Evolutionary conservation across 2,888 invertebrate species (phyloP), one percentile per base, ranked within the genome.

Genomic region (Julus scandinavius): DNA sequence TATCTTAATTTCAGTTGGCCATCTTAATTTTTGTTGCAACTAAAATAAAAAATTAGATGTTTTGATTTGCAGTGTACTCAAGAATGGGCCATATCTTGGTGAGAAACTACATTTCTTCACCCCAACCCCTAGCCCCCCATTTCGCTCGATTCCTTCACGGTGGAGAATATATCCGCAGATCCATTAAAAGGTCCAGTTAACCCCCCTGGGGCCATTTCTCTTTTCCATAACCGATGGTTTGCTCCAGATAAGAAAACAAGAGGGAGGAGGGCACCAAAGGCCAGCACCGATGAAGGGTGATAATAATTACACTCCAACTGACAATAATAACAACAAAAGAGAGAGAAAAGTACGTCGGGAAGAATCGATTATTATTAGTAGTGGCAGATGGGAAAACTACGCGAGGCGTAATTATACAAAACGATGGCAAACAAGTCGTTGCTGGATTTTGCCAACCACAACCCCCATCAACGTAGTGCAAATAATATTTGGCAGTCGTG

Each of bases 101-200:
- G 45, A 54, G 54, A 54, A 63, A 63, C 29, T 72, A 9, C 72
- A 54, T 54, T 45, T 2, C 4, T 2, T 45, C 41, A 45, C 58
- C n/a, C 58, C 58, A 17, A 1, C 72, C 11, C 72, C 7, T 72
- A 72, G 11, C 72, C 20, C 72, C 20, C 72, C 72, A 29, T 72
- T 72, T 72, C 20, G 20, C 72, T 20, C 20, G 72, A 45, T 45
- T 45, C 72, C 72, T 72, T 72, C 72, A 72, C 11, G 72, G 72
- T 29, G 63, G 29, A 72, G 72, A 72, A 9, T 72, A 29, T 29
- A 72, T 72, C 72, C 72, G 72, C 29, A 72, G 72, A 29, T 72
- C 72, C 72, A 72, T 72, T 72, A 72, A 72, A 72, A 72, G 72
- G 72, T 72, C 72, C 72, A 72, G 72, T 72, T 72, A 72, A 72